A percentile compares a stretch with the other conserved stretches of the same genome.
phyloP scores from a whole-genome alignment of 2,888 invertebrate genomes.

The Herminia tarsipennalis region DNA sequence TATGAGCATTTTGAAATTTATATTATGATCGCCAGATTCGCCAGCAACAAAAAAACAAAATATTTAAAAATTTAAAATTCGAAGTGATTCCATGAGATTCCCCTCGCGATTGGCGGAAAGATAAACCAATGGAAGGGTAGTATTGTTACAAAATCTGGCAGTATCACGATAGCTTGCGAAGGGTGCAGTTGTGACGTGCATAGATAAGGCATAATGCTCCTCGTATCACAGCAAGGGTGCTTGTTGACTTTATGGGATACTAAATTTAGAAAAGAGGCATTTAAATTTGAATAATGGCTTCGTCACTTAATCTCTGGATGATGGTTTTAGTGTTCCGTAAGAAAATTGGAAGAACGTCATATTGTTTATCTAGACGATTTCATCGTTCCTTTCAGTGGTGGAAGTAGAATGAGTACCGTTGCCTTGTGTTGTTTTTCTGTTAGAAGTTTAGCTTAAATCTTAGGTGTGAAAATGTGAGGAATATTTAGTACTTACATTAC shows the following conservation, averaged over 20 bases:
- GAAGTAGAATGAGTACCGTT: too few relatives aligned
- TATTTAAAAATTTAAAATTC: slow-evolving; percentile 47
- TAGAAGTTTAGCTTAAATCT: too few relatives aligned
- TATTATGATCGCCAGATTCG: slow-evolving; percentile 1
- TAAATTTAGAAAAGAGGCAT: slow-evolving; percentile 58
- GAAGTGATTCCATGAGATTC: slow-evolving; percentile 46
- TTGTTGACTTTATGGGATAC: slow-evolving; percentile 70
- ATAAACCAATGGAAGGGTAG: slow-evolving; percentile 65
- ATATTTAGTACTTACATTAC: too few relatives aligned
- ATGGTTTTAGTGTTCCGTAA: slow-evolving; percentile 14
- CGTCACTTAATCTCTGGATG: slow-evolving; percentile 41
- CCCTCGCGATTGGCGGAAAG: slow-evolving; percentile 74
- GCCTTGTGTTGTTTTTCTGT: too few relatives aligned
- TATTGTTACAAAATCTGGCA: slow-evolving; percentile 79
- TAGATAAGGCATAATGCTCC: slow-evolving; percentile 75
- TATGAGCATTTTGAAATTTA: too few relatives aligned
- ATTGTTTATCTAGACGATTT: too few relatives aligned
- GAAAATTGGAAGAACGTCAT: background rate
- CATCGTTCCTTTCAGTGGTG: too few relatives aligned
- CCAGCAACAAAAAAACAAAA: slow-evolving; percentile 10
- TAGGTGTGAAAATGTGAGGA: too few relatives aligned
- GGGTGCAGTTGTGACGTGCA: slow-evolving; percentile 71
- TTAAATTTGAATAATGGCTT: slow-evolving; percentile 62
- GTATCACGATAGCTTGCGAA: slow-evolving; percentile 73
- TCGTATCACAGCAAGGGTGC: slow-evolving; percentile 60